These are phyloP conservation scores for Diaphora mendica DNA, from an alignment of 2,888 invertebrate genomes.

Conservation along the genomic window DNA sequence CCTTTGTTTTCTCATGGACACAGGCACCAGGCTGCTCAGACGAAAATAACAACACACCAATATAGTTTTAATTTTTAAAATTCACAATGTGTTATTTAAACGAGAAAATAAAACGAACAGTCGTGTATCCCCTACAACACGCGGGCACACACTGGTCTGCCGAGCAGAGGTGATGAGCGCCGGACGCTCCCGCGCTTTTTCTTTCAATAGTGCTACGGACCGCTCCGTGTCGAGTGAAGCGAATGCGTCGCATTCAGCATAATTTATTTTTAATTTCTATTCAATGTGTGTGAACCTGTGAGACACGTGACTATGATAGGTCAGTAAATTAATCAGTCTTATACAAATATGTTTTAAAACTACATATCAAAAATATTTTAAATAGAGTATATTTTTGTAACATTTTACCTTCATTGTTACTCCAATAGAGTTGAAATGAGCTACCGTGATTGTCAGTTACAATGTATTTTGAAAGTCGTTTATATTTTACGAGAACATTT, in stretches of 20 bases:
- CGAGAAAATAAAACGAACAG: conserved; percentile 54
- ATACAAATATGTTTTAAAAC: conserved; percentile 8
- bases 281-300: conserved; percentile 60
- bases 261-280: conserved; percentile 65
- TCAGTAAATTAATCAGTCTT: conserved; percentile 55
- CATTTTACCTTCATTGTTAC: conserved; percentile 15
- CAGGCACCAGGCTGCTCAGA: conserved; percentile 32
- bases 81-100: conserved; percentile 48
- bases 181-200: conserved; percentile 55
- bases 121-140: conserved; percentile 61
- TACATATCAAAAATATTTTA: conserved; percentile 11
- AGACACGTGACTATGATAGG: conserved; percentile 65
- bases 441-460: background rate
- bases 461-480: background rate
- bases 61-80: conserved; percentile 36
- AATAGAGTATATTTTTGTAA: conserved; percentile 16
- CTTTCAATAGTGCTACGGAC: conserved; percentile 57
- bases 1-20: conserved; percentile 52
- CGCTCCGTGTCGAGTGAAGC: conserved; percentile 52
- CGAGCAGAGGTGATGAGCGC: conserved; percentile 29
- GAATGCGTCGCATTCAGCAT: conserved; percentile 64
- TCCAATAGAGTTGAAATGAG: background rate
- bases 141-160: conserved; percentile 67
- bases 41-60: conserved; percentile 61
- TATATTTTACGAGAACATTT: conserved; percentile 10